phyloP scores from a whole-genome alignment of 2,797 vertebrate genomes.

The Centroberyx gerrardi region DNA sequence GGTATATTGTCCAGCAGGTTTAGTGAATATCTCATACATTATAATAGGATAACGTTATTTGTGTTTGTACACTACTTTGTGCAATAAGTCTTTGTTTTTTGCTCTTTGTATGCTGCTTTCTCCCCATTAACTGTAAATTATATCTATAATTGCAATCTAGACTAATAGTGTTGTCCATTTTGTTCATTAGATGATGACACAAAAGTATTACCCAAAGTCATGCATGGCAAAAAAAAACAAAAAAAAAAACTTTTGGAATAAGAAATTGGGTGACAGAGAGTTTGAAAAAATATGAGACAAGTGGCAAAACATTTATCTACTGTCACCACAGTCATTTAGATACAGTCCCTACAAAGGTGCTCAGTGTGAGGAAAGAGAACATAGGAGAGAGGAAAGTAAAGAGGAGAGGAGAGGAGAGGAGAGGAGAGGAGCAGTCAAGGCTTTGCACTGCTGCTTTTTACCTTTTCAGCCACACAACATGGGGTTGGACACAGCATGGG shows the following conservation, averaged over 20 bases:
- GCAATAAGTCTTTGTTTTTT: not conserved
- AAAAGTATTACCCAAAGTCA: too few species aligned
- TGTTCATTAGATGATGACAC: too few species aligned
- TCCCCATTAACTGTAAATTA: not conserved
- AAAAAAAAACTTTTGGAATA: not conserved
- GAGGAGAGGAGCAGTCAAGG: slow-evolving; percentile 1
- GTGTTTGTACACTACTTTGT: not conserved
- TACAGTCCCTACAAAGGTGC: too few species aligned
- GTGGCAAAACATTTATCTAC: not conserved
- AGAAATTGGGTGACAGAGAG: not conserved
- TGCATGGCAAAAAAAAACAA: too few species aligned
- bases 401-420: not conserved
- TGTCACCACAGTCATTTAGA: too few species aligned
- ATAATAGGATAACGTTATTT: not conserved
- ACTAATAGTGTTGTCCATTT: too few species aligned
- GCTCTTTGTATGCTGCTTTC: too few species aligned
- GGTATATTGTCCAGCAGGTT: not conserved
- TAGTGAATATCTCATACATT: not conserved
- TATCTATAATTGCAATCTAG: too few species aligned
- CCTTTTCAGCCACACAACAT: slow-evolving; percentile 22
- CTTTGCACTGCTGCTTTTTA: not conserved
- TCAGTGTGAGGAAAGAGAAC: too few species aligned
- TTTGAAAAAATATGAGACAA: not conserved
- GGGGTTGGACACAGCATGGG: slow-evolving; percentile 25
- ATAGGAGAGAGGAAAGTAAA: too few species aligned